Percentiles rank a stretch among this genome's conserved stretches.
These are phyloP conservation scores for Carassius auratus DNA, from an alignment of 2,113 vertebrate species.

Conservation along the genomic window DNA sequence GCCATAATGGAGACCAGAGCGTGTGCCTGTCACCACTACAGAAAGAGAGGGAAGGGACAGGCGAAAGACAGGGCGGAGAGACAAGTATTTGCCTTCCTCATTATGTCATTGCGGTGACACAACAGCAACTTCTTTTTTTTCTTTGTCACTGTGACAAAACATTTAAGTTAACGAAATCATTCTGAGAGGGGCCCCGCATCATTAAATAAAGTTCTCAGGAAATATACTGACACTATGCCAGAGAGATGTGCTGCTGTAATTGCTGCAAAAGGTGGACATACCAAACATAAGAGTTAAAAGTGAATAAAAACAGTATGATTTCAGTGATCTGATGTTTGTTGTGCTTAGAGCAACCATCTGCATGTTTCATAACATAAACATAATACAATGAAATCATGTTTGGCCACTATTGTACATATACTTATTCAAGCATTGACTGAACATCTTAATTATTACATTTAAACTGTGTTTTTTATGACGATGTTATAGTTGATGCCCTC, in stretches of 20 bases:
- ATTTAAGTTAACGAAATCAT: conserved; percentile 24
- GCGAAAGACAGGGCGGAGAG: conserved; percentile 62
- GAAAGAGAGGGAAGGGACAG: conserved; percentile 69
- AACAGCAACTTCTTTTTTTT: conserved; percentile 56
- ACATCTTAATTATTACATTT: neutral
- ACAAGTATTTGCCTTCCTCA: conserved; percentile 76
- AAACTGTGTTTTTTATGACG: neutral
- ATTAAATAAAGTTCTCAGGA: neutral
- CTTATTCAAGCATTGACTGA: neutral
- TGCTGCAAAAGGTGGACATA: too few relatives aligned
- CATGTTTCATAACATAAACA: too few relatives aligned
- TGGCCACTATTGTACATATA: neutral
- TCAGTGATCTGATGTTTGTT: too few relatives aligned
- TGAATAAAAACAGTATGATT: too few relatives aligned
- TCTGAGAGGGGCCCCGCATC: neutral
- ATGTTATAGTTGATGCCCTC: conserved; percentile 2
- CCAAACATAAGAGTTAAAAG: too few relatives aligned
- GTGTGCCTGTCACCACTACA: conserved; percentile 76
- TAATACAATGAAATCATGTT: too few relatives aligned
- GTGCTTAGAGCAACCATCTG: too few relatives aligned
- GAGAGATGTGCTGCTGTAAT: too few relatives aligned
- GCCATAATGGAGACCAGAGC: conserved; percentile 75
- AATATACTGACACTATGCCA: too few relatives aligned
- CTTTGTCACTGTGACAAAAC: conserved; percentile 36
- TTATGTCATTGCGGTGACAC: conserved; percentile 72